Conservation (phyloP, 2,888 invertebrate species). For the Harmothoe impar region DNA sequence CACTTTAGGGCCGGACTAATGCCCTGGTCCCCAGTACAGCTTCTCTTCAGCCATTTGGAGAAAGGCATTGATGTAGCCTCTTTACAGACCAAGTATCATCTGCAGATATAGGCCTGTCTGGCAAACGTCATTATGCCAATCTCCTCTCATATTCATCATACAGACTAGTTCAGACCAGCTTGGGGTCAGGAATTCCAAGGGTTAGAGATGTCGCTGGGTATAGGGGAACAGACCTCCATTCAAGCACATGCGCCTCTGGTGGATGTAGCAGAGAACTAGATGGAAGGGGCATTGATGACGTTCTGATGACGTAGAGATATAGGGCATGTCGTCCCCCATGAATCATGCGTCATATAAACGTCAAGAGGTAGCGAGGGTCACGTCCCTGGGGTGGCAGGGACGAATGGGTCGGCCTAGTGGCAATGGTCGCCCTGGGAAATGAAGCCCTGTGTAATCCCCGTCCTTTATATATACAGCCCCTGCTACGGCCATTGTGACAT, state of each 20-base stretch:
- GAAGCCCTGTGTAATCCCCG: background rate
- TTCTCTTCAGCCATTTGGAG: background rate
- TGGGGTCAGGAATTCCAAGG: no score
- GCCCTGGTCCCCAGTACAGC: background rate
- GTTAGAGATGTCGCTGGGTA: no score
- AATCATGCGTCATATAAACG: background rate
- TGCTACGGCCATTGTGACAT: no score
- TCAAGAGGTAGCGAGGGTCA: background rate
- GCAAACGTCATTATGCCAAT: no score
- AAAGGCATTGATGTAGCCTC: background rate
- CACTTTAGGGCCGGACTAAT: background rate
- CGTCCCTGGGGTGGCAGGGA: background rate
- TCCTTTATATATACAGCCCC: background rate
- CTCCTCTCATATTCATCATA: no score
- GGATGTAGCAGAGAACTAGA: no score
- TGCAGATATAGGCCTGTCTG: no score
- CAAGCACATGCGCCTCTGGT: no score
- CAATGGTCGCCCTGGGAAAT: background rate
- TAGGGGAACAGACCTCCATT: no score
- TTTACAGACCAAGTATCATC: no score
- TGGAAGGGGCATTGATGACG: conserved; percentile 5
- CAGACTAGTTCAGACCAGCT: no score
- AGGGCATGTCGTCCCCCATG: background rate
- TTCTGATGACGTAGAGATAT: conserved; percentile 23
- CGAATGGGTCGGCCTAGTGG: background rate